Base-by-base conservation (phyloP, 2,888 invertebrate species). In the Patella pellucida region DNA sequence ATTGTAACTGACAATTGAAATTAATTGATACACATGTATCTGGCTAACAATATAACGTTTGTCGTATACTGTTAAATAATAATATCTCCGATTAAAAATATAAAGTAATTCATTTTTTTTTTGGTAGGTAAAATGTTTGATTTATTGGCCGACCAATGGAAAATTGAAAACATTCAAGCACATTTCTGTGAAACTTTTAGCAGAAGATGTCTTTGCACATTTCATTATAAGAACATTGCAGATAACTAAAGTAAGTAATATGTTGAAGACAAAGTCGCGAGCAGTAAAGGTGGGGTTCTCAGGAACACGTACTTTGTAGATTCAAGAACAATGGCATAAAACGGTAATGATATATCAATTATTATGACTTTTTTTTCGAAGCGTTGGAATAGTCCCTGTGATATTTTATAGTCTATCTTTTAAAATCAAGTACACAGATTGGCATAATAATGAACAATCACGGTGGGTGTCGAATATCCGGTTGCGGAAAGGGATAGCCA, bases 91-190 rank as follows among this genome's bases (percentile, higher is more conserved):
- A 52, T 50, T 71, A 71, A 51, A 41, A 27, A 27, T 41, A 11
- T 11, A n/a, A 11, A 19, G 19, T n/a, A 41, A 12, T 12, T 41
- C 3, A 27, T n/a, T 5, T 52, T 7, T 52, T 7, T 51, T 27
- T 56, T 76, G 71, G 73, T 79, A 86, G 85, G 81, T 80, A 71
- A 86, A 86, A 74, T 86, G 86, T 78, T 83, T 83, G 62, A 81
- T 78, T 71, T 86, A 86, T 76, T 86, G 86, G 86, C 86, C 86
- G 5, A 85, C 84, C 3, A 19, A 51, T 52, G 83, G 76, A 14
- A 73, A 56, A 14, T 31, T 76, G 51, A 52, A 71, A 41, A 51
- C 69, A 51, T 86, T 83, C 68, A 85, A 82, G 19, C 77, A 84
- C 69, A 78, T 84, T n/a, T 56, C 51, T 7, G 82, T 86, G n/a